Percentiles rank a stretch among this genome's conserved stretches.
These are phyloP conservation scores for Macroramphosus scolopax DNA, from an alignment of 2,797 vertebrate genomes.

Conservation along the genomic window DNA sequence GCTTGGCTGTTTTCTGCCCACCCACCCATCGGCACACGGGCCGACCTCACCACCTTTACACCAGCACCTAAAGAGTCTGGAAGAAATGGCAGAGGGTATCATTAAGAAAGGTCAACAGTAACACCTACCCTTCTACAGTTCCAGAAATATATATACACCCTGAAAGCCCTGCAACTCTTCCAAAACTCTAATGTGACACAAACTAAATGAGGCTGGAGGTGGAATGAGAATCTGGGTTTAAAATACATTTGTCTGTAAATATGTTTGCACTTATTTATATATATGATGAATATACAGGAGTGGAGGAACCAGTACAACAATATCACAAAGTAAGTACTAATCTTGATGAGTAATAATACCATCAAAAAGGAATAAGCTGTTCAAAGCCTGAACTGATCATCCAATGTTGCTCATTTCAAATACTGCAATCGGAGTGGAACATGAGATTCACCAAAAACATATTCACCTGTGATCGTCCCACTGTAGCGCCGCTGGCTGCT, in stretches of 20 bases:
- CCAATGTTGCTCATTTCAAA: background rate
- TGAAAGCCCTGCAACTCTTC: no score
- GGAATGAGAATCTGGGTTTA: no score
- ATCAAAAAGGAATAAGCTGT: background rate
- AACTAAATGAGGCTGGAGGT: no score
- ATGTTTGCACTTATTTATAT: no score
- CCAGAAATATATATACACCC: no score
- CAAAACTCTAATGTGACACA: no score
- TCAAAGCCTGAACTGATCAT: background rate
- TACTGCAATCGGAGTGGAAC: no score
- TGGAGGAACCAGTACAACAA: background rate
- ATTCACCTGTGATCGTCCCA: conserved; percentile 83
- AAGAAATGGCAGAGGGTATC: background rate
- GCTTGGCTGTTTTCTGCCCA: conserved; percentile 89
- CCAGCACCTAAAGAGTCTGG: conserved; percentile 62
- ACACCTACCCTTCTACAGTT: no score
- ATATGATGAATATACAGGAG: no score
- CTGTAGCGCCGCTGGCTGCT: conserved; percentile 79
- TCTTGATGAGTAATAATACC: background rate
- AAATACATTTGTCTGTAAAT: no score
- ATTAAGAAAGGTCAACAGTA: background rate
- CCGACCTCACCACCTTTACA: conserved; percentile 80
- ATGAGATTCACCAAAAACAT: background rate
- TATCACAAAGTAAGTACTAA: background rate
- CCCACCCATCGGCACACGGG: conserved; percentile 90